Base-by-base conservation (phyloP, 1,140 invertebrate species). In the Proales similis region DNA sequence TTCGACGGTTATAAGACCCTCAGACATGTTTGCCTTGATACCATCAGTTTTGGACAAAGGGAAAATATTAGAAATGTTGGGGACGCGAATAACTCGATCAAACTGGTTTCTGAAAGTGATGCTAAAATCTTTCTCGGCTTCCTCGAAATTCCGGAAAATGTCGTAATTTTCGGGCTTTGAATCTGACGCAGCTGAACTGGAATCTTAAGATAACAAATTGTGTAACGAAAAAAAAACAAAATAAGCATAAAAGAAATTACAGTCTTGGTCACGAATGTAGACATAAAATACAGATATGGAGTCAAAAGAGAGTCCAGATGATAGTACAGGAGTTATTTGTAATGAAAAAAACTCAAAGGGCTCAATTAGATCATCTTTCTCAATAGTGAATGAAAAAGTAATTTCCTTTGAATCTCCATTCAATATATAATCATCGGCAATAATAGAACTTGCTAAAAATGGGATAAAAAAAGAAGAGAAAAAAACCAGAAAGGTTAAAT, bases 311-410 rank as follows among this genome's bases (percentile, higher is more conserved):
- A 49, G 30, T 33, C n/a, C 22, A 3, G 38, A 9, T 36, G 4
- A 29, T 20, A 33, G 17, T 26, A 36, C 42, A 9, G 48, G 27
- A 20, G 22, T 20, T 12, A 42, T n/a, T 42, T 39, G 17, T 1
- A 57, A 11, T 19, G 32, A 24, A 17, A 57, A 57, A 57, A 57
- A 57, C 14, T 57, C 51, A 17, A 32, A 57, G 17, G 51, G 51
- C 19, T 57, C 51, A 3, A 57, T 26, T 11, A 42, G 17, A 12
- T 20, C 22, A 57, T 57, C 51, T 12, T 57, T 38, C n/a, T 24
- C 9, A 12, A 53, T 11, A 19, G 29, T 33, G 27, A 53, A 17
- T 17, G 24, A 24, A n/a, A 36, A 51, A 32, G 33, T 9, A 36
- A 36, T 36, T 36, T 9, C 9, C 9, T 36, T 36, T 36, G 14